phyloP scores from a whole-genome alignment of 2,113 vertebrate species.

The Aegypius monachus region DNA sequence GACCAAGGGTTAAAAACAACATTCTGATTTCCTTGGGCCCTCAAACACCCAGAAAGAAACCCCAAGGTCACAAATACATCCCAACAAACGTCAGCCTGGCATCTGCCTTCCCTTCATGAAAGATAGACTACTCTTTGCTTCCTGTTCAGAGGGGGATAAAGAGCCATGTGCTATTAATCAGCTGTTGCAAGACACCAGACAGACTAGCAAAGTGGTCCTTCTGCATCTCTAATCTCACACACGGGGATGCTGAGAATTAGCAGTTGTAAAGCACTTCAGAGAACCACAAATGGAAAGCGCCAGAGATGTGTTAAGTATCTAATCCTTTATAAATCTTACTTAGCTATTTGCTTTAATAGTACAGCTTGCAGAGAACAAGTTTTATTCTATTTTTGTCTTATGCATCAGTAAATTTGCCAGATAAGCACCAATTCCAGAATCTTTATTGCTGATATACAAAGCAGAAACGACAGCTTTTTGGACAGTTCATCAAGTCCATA shows the following conservation, averaged over 20 bases:
- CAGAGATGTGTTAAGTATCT: background rate
- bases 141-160: background rate
- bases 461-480: background rate
- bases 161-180: background rate
- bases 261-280: constrained; percentile 8
- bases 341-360: constrained; percentile 15
- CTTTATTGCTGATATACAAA: background rate
- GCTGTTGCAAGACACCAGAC: background rate
- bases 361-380: background rate
- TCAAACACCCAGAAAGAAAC: background rate
- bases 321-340: constrained; percentile 27
- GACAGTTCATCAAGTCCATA: background rate
- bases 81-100: background rate
- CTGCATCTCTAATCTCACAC: background rate
- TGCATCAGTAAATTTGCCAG: constrained; percentile 11
- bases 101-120: background rate
- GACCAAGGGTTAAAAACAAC: background rate
- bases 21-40: background rate
- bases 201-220: background rate
- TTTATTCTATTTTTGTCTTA: background rate
- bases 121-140: background rate
- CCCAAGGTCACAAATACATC: background rate
- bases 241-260: background rate
- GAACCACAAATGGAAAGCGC: constrained; percentile 11
- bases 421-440: background rate